Conservation (phyloP, 2,797 vertebrate species). For the Dipus sagitta region DNA sequence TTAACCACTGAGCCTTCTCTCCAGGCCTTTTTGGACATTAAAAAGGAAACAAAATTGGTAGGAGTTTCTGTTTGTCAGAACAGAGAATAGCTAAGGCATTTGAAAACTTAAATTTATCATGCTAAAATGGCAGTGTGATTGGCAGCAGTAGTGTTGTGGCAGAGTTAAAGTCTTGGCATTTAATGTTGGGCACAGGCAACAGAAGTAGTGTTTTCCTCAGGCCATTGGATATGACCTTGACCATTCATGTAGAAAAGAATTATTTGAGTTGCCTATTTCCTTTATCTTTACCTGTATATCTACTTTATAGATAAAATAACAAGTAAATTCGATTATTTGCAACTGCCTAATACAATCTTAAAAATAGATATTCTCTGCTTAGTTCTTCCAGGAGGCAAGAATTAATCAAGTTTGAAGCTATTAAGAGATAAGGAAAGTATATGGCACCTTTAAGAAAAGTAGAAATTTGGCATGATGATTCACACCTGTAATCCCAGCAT, state of each 20-base stretch:
- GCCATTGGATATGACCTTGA: not conserved
- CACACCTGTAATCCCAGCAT: not conserved
- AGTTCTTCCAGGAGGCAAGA: not conserved
- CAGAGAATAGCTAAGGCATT: constrained; percentile 1
- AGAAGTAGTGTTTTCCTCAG: not conserved
- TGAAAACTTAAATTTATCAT: not conserved
- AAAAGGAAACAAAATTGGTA: not conserved
- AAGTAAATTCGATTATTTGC: constrained; percentile 29
- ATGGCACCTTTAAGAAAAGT: constrained; percentile 32
- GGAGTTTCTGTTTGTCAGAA: not conserved
- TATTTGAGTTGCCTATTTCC: constrained; percentile 3
- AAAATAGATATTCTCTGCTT: not conserved
- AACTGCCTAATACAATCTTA: constrained; percentile 11
- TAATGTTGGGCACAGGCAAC: not conserved
- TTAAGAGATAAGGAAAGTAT: not conserved
- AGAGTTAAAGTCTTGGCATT: constrained; percentile 35
- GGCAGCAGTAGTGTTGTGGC: not conserved
- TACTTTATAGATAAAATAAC: constrained; percentile 17
- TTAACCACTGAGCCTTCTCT: too few species aligned
- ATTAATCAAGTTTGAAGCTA: constrained; percentile 29
- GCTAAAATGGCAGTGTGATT: not conserved
- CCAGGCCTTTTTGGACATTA: too few species aligned
- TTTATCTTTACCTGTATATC: constrained; percentile 30
- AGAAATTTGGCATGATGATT: not conserved
- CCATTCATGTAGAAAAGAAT: constrained; percentile 32